Conservation (phyloP, 2,888 invertebrate genomes). For the Cataglyphis albicans region DNA sequence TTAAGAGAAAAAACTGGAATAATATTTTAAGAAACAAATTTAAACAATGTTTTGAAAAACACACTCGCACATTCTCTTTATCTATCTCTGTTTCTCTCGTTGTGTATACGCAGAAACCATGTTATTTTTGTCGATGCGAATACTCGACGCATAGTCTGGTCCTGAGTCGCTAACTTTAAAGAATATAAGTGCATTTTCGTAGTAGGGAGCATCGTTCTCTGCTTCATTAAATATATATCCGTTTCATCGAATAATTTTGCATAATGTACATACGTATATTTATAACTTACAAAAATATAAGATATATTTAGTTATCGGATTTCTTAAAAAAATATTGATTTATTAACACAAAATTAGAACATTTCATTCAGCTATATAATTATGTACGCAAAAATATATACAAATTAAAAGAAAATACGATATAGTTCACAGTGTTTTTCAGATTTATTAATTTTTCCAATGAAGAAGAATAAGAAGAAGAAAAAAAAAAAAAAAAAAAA, state of each 20-base stretch:
- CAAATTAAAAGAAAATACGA: neutral
- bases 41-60: slow-evolving; percentile 23
- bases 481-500: too few species aligned
- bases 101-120: slow-evolving; percentile 82
- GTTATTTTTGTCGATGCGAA: slow-evolving; percentile 86
- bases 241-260: slow-evolving; percentile 11
- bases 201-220: slow-evolving; percentile 55
- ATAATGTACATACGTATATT: neutral
- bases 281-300: slow-evolving; percentile 15
- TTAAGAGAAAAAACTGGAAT: neutral
- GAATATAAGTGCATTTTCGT: slow-evolving; percentile 77
- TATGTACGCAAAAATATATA: neutral
- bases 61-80: slow-evolving; percentile 21
- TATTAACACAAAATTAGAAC: neutral
- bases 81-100: slow-evolving; percentile 54
- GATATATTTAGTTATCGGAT: neutral
- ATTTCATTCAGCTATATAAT: neutral
- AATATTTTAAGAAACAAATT: slow-evolving; percentile 9
- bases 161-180: slow-evolving; percentile 77
- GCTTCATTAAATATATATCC: slow-evolving; percentile 19
- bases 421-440: neutral
- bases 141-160: slow-evolving; percentile 78
- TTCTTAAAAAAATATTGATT: neutral
- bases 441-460: neutral
- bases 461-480: too few species aligned